These are phyloP conservation scores for Fopius arisanus DNA, from an alignment of 1,140 invertebrate genomes.

Conservation along the genomic window DNA sequence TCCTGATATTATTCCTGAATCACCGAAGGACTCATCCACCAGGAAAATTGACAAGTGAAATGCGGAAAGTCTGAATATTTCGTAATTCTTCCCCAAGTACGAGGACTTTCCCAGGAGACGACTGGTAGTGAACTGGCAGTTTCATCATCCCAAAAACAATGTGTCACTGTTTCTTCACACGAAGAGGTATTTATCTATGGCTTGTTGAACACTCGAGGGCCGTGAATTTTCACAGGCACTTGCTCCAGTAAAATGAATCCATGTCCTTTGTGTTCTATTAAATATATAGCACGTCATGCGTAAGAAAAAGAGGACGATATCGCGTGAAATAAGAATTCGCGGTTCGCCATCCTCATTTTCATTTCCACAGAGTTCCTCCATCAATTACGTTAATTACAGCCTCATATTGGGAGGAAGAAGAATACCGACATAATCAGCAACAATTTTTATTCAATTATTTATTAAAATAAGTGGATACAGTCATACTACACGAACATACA, in stretches of 20 bases:
- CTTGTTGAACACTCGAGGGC: background rate
- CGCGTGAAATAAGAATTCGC: background rate
- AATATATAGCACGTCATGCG: background rate
- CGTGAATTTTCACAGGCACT: conserved; percentile 14
- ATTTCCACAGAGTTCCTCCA: background rate
- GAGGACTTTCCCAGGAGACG: background rate
- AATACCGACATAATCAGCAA: background rate
- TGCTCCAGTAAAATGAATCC: conserved; percentile 9
- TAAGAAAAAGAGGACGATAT: background rate
- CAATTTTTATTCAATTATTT: conserved; percentile 18
- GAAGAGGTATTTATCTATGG: background rate
- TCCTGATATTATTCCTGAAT: background rate
- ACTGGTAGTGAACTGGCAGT: background rate
- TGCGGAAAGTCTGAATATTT: background rate
- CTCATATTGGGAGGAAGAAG: background rate
- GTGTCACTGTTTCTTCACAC: background rate
- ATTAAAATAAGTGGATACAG: conserved; percentile 34
- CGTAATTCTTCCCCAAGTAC: background rate
- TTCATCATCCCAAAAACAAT: conserved; percentile 1
- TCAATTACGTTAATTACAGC: background rate
- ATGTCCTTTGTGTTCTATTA: background rate
- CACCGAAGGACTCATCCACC: background rate
- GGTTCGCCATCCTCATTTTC: background rate
- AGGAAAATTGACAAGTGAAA: background rate
- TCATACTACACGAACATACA: conserved; percentile 45